A percentile compares a stretch with the other conserved stretches of the same genome.
These are phyloP conservation scores for Phoeniculus purpureus DNA, from an alignment of 2,797 vertebrate genomes.

Conservation along the genomic window DNA sequence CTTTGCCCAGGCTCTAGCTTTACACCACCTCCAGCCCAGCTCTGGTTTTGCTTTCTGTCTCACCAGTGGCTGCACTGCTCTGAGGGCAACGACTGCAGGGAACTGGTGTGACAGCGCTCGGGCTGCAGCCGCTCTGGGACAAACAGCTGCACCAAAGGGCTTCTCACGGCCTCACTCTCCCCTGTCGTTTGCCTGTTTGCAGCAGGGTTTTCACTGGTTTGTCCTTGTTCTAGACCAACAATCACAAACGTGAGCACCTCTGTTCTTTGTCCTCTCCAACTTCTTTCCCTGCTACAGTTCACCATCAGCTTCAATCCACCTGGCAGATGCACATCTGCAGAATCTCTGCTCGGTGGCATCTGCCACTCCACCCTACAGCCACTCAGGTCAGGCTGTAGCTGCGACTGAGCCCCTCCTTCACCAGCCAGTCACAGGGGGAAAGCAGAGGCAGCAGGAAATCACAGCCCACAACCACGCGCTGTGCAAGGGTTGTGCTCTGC, in stretches of 20 bases:
- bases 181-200: not conserved
- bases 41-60: not conserved
- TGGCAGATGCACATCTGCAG: not conserved
- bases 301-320: not conserved
- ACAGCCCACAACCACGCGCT: not conserved
- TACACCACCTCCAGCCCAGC: not conserved
- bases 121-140: not conserved
- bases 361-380: not conserved
- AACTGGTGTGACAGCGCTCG: conserved; percentile 9
- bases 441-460: not conserved
- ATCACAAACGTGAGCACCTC: too few species aligned
- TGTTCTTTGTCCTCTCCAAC: not conserved
- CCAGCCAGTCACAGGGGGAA: not conserved
- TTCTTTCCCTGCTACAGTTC: not conserved
- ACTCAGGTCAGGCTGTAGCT: not conserved
- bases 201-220: not conserved
- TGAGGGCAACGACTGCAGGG: conserved; percentile 14
- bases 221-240: not conserved
- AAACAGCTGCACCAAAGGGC: not conserved
- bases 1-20: not conserved
- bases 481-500: not conserved
- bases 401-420: not conserved
- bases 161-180: not conserved
- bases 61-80: not conserved
- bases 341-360: not conserved